phyloP scores from a whole-genome alignment of 2,888 invertebrate genomes.

The Eubasilissa splendida region DNA sequence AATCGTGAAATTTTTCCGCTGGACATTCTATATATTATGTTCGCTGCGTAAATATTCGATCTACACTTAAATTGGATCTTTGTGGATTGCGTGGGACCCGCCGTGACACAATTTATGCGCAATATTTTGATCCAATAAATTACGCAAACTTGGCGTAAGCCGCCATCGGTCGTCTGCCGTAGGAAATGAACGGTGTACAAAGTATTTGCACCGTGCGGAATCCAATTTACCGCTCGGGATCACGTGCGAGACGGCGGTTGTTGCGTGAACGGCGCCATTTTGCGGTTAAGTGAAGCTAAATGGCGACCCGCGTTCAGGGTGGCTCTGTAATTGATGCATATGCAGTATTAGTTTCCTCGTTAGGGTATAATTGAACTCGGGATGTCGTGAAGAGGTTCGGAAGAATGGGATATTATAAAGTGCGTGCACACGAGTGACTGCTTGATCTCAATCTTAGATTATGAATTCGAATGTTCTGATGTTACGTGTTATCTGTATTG shows the following conservation, averaged over 20 bases:
- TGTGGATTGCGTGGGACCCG: no score
- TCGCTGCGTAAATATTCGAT: no score
- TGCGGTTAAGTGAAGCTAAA: constrained; percentile 20
- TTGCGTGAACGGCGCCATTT: constrained; percentile 2
- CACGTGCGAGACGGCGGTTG: neutral
- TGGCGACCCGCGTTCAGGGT: neutral
- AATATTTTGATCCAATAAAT: constrained; percentile 30
- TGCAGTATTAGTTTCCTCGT: constrained; percentile 8
- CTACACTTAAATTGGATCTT: no score
- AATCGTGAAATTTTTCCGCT: no score
- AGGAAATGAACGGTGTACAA: neutral
- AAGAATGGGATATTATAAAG: no score
- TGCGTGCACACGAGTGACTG: no score
- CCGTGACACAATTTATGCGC: constrained; percentile 27
- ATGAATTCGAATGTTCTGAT: no score
- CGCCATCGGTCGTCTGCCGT: constrained; percentile 16
- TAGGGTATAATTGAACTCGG: neutral
- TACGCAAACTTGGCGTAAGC: neutral
- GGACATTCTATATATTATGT: no score
- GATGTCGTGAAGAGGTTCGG: no score
- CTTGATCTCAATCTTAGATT: no score
- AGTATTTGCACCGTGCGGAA: constrained; percentile 6
- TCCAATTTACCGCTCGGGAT: constrained; percentile 29
- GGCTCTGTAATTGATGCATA: constrained; percentile 19
- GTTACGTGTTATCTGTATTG: no score